Percentiles rank a stretch among this genome's conserved stretches.
Conservation (phyloP, 2,113 vertebrate genomes). For the Hypocryptadius cinnamomeus region DNA sequence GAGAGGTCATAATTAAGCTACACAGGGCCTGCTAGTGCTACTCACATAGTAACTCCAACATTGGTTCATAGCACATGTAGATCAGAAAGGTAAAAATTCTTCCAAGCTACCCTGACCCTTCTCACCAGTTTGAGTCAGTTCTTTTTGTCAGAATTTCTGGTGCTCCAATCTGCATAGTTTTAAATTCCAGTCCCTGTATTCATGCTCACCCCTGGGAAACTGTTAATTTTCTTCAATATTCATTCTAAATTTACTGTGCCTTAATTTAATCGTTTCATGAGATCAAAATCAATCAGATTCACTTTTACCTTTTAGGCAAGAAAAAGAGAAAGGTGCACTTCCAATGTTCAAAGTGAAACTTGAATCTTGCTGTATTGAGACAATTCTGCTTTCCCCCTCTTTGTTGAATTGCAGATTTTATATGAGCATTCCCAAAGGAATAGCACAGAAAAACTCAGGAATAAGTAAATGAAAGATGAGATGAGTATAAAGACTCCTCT, state of each 20-base stretch:
- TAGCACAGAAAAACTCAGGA: neutral
- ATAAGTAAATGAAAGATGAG: constrained; percentile 43
- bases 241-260: neutral
- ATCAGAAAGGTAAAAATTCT: neutral
- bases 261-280: neutral
- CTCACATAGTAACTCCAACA: neutral
- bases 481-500: constrained; percentile 12
- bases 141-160: neutral
- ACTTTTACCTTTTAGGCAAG: neutral
- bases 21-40: neutral
- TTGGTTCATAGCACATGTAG: neutral
- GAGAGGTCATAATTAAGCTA: neutral
- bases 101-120: neutral
- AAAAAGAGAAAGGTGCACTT: neutral
- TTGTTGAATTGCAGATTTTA: constrained; percentile 7
- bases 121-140: neutral
- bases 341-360: neutral
- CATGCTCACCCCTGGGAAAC: neutral
- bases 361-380: neutral
- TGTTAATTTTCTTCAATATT: neutral
- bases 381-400: neutral
- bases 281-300: constrained; percentile 18
- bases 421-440: constrained; percentile 15
- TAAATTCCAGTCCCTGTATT: neutral
- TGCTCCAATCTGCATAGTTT: neutral